Evolutionary conservation across 1,140 invertebrate species (phyloP).

Genomic region (Xylocopa sonorina): DNA sequence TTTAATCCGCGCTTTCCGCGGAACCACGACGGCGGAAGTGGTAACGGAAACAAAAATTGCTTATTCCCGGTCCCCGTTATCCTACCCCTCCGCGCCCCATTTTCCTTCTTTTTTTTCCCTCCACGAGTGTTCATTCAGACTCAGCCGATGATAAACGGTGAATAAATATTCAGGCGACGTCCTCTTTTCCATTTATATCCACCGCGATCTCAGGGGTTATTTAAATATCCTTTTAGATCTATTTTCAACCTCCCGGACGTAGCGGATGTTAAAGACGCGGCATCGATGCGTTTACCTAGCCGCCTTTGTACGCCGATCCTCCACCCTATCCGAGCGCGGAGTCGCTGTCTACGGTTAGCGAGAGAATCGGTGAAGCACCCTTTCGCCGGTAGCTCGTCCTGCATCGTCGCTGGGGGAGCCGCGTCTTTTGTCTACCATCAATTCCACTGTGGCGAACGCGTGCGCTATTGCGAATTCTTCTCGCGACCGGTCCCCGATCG

Average conservation of each 20-base stretch:
- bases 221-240: constrained; percentile 32
- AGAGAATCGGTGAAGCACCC: constrained; percentile 28
- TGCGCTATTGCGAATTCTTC: constrained; percentile 32
- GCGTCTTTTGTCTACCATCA: constrained; percentile 10
- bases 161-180: constrained; percentile 44
- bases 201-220: constrained; percentile 19
- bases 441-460: constrained; percentile 9
- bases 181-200: constrained; percentile 39
- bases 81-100: neutral
- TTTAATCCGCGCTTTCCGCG: neutral
- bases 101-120: too few relatives aligned
- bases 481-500: neutral
- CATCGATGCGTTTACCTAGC: constrained; percentile 41
- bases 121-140: constrained; percentile 13
- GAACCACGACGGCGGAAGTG: neutral
- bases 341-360: constrained; percentile 3
- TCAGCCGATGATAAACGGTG: neutral
- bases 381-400: constrained; percentile 13
- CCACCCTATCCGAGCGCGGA: neutral
- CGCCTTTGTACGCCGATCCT: constrained; percentile 13
- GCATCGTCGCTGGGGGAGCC: neutral
- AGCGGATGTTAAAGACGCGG: constrained; percentile 7
- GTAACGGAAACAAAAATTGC: neutral
- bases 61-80: too few relatives aligned
- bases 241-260: constrained; percentile 33